phyloP scores from a whole-genome alignment of 2,888 invertebrate genomes.

The Drosophila stalkeri region DNA sequence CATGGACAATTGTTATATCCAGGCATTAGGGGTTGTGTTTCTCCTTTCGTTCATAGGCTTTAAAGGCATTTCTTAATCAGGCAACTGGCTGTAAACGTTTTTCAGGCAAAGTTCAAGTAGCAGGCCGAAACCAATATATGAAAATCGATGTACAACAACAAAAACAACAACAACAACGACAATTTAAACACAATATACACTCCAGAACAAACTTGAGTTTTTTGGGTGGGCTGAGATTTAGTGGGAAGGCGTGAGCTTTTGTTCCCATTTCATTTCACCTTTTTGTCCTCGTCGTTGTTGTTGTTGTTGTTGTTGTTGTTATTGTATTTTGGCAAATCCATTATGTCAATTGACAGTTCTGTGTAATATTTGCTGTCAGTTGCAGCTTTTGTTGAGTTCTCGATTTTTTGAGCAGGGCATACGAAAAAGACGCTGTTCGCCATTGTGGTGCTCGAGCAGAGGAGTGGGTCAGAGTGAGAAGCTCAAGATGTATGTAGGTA shows the following conservation, averaged over 20 bases:
- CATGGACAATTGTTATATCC: conserved; percentile 1
- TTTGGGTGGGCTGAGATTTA: conserved; percentile 36
- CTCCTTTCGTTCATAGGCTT: conserved; percentile 8
- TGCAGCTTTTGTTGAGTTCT: conserved; percentile 81
- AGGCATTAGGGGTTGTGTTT: conserved; percentile 44
- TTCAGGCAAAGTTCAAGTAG: conserved; percentile 52
- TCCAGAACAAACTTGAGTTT: conserved; percentile 61
- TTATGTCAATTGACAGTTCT: conserved; percentile 85
- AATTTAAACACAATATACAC: conserved; percentile 44
- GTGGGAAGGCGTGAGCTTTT: conserved; percentile 69
- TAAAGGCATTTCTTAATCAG: conserved; percentile 60
- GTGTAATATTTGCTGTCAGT: conserved; percentile 85
- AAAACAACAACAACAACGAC: conserved; percentile 40
- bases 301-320: conserved; percentile 35
- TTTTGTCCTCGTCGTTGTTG: conserved; percentile 38
- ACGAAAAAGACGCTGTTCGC: conserved; percentile 31
- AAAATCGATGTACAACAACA: conserved; percentile 53
- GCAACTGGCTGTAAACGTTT: conserved; percentile 44
- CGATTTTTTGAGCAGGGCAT: conserved; percentile 27
- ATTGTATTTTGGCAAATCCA: conserved; percentile 80
- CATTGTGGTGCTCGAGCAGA: conserved; percentile 30
- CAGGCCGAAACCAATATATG: conserved; percentile 55
- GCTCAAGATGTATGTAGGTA: conserved; percentile 43
- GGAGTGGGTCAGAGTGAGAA: conserved; percentile 17
- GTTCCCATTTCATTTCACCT: conserved; percentile 70